Conservation (phyloP, 2,797 vertebrate genomes). For the Anguilla obscura region DNA sequence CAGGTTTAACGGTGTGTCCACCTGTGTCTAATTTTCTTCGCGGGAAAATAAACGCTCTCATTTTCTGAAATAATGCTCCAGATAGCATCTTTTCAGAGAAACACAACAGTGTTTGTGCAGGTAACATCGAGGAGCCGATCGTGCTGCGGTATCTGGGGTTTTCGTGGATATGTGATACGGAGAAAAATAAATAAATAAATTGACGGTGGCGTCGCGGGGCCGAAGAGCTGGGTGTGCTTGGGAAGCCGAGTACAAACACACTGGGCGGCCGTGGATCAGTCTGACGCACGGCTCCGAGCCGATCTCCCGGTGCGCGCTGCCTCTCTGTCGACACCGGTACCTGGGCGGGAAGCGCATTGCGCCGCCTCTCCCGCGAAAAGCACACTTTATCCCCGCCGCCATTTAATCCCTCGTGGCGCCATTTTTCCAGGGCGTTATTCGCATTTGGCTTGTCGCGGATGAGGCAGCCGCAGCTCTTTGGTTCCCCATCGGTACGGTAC, state of each 20-base stretch:
- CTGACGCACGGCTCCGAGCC: neutral
- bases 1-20: neutral
- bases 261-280: neutral
- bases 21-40: neutral
- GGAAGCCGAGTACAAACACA: neutral
- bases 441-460: neutral
- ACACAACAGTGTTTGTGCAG: neutral
- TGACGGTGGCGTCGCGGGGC: neutral
- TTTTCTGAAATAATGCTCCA: neutral
- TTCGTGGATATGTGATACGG: neutral
- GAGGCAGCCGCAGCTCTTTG: neutral
- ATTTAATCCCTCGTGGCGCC: neutral
- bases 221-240: neutral
- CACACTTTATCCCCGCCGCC: neutral
- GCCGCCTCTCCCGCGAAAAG: neutral
- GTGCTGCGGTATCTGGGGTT: neutral
- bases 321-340: neutral
- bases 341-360: neutral
- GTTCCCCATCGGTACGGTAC: neutral
- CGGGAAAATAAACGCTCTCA: neutral
- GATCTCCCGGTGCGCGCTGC: neutral
- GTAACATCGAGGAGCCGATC: neutral
- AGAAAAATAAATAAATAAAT: neutral
- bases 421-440: neutral
- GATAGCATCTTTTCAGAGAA: neutral